Conservation (phyloP, 2,888 invertebrate species). For the Priocnemis perturbator region DNA sequence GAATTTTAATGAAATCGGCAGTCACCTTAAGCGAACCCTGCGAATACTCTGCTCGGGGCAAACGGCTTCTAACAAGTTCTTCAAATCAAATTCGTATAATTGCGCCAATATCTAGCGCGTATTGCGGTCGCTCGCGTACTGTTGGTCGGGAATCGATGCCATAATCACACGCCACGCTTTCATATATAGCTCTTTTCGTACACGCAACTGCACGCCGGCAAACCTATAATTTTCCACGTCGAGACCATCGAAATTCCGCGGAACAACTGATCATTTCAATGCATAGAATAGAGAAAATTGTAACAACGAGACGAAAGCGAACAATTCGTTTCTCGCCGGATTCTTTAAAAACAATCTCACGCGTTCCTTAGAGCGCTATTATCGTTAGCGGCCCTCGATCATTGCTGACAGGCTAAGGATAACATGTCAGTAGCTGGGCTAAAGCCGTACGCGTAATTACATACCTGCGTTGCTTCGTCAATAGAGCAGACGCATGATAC, state of each 20-base stretch:
- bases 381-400: constrained; percentile 4
- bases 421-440: not conserved
- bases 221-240: not conserved
- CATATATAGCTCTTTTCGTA: constrained; percentile 23
- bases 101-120: too few species aligned
- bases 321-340: not conserved
- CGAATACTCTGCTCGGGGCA: too few species aligned
- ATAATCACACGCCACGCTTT: constrained; percentile 33
- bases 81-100: too few species aligned
- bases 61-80: too few species aligned
- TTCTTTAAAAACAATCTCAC: not conserved
- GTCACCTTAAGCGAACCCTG: too few species aligned
- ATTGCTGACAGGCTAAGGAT: constrained; percentile 6
- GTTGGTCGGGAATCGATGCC: constrained; percentile 29
- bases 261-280: constrained; percentile 2
- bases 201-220: constrained; percentile 37
- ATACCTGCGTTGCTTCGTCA: not conserved
- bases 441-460: constrained; percentile 2
- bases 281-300: not conserved
- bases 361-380: not conserved
- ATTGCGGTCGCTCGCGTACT: not conserved
- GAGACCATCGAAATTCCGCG: constrained; percentile 7
- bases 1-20: too few species aligned
- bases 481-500: too few species aligned
- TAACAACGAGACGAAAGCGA: not conserved